These are phyloP conservation scores for Halesus radiatus DNA, from an alignment of 1,140 invertebrate species.

Conservation along the genomic window DNA sequence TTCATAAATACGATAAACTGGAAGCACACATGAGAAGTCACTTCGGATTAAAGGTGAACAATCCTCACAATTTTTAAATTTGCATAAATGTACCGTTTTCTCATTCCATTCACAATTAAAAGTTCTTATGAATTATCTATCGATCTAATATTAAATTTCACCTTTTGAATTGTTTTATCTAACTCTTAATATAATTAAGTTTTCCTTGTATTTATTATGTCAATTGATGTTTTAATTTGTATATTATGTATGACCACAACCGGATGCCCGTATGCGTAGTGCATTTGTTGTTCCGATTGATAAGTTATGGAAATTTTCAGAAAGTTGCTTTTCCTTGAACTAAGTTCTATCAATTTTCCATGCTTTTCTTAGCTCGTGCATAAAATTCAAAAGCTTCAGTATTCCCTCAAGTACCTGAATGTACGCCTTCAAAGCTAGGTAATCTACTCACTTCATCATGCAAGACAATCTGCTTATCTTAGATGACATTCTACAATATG, in stretches of 20 bases:
- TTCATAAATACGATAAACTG: slow-evolving; percentile 68
- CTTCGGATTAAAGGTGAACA: slow-evolving; percentile 67
- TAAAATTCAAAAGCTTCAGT: too few relatives aligned
- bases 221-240: neutral
- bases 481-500: too few relatives aligned
- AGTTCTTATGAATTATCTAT: neutral
- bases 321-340: too few relatives aligned
- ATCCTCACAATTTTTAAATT: neutral
- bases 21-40: slow-evolving; percentile 69
- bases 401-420: too few relatives aligned
- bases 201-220: neutral
- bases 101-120: too few relatives aligned
- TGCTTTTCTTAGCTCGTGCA: too few relatives aligned
- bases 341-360: too few relatives aligned
- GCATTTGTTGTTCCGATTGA: slow-evolving; percentile 17
- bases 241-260: neutral
- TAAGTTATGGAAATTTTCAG: too few relatives aligned
- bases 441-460: too few relatives aligned
- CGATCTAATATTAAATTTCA: neutral
- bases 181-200: neutral
- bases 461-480: too few relatives aligned
- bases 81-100: neutral
- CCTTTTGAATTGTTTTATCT: neutral
- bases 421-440: too few relatives aligned
- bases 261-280: slow-evolving; percentile 42